phyloP scores from a whole-genome alignment of 1,140 invertebrate genomes.

The Drosophila santomea region DNA sequence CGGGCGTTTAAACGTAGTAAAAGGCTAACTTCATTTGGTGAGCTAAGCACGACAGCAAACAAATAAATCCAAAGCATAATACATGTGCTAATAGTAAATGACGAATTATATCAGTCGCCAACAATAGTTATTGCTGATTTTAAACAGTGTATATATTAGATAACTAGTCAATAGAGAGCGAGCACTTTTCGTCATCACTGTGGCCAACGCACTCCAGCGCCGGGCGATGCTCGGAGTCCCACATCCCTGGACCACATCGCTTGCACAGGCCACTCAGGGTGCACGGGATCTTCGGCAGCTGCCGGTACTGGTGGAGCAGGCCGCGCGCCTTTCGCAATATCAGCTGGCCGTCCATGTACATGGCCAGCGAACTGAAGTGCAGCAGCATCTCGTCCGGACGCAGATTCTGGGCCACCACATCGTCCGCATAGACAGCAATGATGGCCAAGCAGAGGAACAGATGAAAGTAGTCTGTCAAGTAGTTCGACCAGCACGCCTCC shows the following conservation, averaged over 20 bases:
- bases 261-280: slow-evolving; percentile 94
- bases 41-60: slow-evolving; percentile 19
- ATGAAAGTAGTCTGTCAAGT: slow-evolving; percentile 96
- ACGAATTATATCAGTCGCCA: slow-evolving; percentile 50
- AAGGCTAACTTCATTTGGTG: not conserved
- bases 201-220: slow-evolving; percentile 89
- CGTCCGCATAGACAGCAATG: slow-evolving; percentile 95
- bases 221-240: slow-evolving; percentile 95
- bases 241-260: slow-evolving; percentile 95
- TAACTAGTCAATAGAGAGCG: slow-evolving; percentile 84
- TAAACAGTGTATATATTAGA: slow-evolving; percentile 38
- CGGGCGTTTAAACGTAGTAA: slow-evolving; percentile 26
- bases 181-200: slow-evolving; percentile 84
- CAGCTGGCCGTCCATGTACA: slow-evolving; percentile 97
- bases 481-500: slow-evolving; percentile 98
- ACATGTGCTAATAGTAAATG: slow-evolving; percentile 31
- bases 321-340: slow-evolving; percentile 96
- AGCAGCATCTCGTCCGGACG: slow-evolving; percentile 96
- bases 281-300: slow-evolving; percentile 93
- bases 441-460: slow-evolving; percentile 96
- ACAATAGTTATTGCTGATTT: slow-evolving; percentile 47
- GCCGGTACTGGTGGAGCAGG: slow-evolving; percentile 94
- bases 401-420: slow-evolving; percentile 95
- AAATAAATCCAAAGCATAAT: slow-evolving; percentile 1
- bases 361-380: slow-evolving; percentile 96